Evolutionary conservation across 2,888 invertebrate genomes (phyloP), one percentile per base, ranked within the genome.

Genomic region (Keiferia lycopersicella): DNA sequence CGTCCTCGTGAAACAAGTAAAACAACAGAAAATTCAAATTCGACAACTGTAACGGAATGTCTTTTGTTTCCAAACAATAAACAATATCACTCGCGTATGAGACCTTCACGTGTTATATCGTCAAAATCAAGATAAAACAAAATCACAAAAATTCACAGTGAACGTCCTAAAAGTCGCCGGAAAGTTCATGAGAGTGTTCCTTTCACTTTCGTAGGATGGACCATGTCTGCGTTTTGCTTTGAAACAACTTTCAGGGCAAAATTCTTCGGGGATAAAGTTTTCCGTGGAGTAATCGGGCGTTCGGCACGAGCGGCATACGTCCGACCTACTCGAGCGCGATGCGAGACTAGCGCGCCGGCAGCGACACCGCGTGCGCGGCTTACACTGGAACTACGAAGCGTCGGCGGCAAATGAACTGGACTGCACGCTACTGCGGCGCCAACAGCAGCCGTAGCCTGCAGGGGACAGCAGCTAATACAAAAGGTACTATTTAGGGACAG

Each of bases 61-160:
- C 80, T 83, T 83, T 82, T 82, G 78, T 83, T 77, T 73, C 71
- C 76, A 76, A 85, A 87, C 84, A 83, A 83, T 83, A 82, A 87
- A 87, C 83, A 81, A 86, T 81, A 80, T 79, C 91, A 90, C 89
- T 84, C 78, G 80, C 78, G 83, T 82, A 84, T 80, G 79, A 80
- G 76, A 87, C 88, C 84, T 88, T 82, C 78, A 78, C 77, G 71
- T 78, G 77, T 73, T 73, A 75, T 84, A 84, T 83, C 80, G 81
- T 79, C 78, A 72, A 74, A 34, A 84, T 85, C 80, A 76, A 82
- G 87, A 85, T 85, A 77, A 80, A 76, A 78, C 75, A 75, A 76
- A 76, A 73, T 76, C 88, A 88, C 87, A 85, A 86, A 56, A 83
- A 82, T 81, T 74, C 89, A 89, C 87, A 81, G 75, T 71, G 80